phyloP scores from a whole-genome alignment of 2,797 vertebrate species.

The Enteromius unitaeniatus region DNA sequence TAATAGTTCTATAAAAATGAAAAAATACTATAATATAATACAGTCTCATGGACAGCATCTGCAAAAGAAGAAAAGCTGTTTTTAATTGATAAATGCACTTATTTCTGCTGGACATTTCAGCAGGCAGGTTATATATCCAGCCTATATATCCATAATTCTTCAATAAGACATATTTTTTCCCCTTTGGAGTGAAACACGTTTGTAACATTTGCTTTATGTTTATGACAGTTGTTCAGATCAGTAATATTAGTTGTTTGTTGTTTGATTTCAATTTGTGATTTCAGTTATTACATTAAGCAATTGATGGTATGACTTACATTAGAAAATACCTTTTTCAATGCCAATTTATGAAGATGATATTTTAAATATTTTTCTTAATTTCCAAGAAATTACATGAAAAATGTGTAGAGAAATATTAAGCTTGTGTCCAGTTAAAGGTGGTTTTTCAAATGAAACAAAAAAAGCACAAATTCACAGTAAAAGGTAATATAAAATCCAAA shows the following conservation, averaged over 20 bases:
- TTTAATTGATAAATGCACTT: background rate
- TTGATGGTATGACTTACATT: background rate
- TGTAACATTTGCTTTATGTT: background rate
- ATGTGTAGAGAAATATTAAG: background rate
- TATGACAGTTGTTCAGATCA: background rate
- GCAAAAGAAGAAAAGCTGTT: background rate
- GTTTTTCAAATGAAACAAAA: background rate
- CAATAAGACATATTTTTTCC: background rate
- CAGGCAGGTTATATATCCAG: background rate
- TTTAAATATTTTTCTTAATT: background rate
- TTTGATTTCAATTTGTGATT: background rate
- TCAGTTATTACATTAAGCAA: background rate
- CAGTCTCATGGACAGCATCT: background rate
- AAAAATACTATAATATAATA: background rate
- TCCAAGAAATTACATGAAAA: background rate
- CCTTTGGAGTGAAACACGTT: background rate
- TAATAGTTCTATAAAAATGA: background rate
- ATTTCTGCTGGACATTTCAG: background rate
- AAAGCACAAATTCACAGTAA: background rate
- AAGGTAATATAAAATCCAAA: background rate
- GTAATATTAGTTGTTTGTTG: background rate
- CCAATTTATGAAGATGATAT: background rate
- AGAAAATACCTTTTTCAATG: background rate
- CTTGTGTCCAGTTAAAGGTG: background rate
- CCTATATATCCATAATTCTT: background rate